Evolutionary conservation across 2,113 vertebrate species (phyloP).

Genomic region (Rhizomys pruinosus): DNA sequence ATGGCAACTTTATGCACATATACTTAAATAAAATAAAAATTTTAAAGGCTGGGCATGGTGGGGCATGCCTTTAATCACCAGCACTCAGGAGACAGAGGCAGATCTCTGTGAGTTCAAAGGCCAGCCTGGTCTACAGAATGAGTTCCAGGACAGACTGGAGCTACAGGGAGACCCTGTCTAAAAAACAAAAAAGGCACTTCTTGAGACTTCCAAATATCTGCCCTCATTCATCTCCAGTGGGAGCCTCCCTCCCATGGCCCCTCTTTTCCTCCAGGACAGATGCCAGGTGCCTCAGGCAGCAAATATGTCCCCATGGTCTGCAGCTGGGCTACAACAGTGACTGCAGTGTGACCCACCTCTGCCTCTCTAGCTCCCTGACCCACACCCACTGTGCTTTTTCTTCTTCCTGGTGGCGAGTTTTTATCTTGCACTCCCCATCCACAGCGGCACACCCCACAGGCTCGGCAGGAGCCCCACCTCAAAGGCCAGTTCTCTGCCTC

Average conservation of each 20-base stretch:
- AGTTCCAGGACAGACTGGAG: no score
- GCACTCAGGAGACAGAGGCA: no score
- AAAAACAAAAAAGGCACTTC: background rate
- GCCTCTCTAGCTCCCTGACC: background rate
- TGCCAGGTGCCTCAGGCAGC: background rate
- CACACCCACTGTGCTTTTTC: background rate
- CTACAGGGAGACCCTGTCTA: no score
- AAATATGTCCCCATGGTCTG: background rate
- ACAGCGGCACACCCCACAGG: background rate
- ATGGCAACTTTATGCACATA: background rate
- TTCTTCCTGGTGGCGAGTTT: background rate
- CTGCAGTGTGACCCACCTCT: background rate
- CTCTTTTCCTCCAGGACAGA: background rate
- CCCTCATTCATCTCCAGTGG: background rate
- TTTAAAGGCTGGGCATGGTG: no score
- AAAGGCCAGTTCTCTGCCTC: background rate
- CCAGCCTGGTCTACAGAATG: no score
- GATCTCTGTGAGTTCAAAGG: no score
- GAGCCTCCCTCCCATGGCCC: background rate
- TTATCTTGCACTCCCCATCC: background rate
- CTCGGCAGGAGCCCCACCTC: background rate
- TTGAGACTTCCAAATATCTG: background rate
- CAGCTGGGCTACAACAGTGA: background rate
- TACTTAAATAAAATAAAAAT: background rate
- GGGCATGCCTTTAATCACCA: no score